Percentiles rank a stretch among this genome's conserved stretches.
These are phyloP conservation scores for Etheostoma perlongum DNA, from an alignment of 2,797 vertebrate genomes.

Conservation along the genomic window DNA sequence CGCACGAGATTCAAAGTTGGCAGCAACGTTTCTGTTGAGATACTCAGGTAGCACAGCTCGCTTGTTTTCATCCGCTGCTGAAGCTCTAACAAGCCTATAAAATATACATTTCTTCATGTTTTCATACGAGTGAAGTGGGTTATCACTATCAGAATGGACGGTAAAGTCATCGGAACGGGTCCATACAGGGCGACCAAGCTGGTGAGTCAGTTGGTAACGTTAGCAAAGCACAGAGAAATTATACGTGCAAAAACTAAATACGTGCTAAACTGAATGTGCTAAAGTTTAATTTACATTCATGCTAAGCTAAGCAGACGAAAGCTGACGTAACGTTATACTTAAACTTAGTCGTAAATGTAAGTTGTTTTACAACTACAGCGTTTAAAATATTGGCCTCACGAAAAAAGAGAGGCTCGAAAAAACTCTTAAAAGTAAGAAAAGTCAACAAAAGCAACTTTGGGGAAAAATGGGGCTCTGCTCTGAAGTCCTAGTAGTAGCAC, in stretches of 20 bases:
- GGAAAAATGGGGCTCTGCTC: background rate
- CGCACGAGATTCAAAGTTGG: slow-evolving; percentile 79
- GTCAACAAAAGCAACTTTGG: background rate
- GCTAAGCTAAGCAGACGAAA: background rate
- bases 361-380: background rate
- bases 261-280: background rate
- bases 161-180: slow-evolving; percentile 86
- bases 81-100: background rate
- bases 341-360: background rate
- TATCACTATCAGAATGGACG: slow-evolving; percentile 59
- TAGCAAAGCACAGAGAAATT: background rate
- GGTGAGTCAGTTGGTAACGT: slow-evolving; percentile 81
- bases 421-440: background rate
- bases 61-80: background rate
- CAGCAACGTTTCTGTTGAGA: slow-evolving; percentile 47
- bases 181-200: slow-evolving; percentile 91
- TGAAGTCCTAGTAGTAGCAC: background rate
- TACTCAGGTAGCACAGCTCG: fast-evolving
- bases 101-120: slow-evolving; percentile 43
- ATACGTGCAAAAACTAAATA: too few species aligned
- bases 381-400: background rate
- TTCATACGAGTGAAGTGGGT: background rate
- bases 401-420: background rate
- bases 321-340: background rate
- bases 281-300: background rate